A percentile compares a stretch with the other conserved stretches of the same genome.
Evolutionary conservation across 2,113 vertebrate genomes (phyloP).

Genomic region (Alectura lathami): DNA sequence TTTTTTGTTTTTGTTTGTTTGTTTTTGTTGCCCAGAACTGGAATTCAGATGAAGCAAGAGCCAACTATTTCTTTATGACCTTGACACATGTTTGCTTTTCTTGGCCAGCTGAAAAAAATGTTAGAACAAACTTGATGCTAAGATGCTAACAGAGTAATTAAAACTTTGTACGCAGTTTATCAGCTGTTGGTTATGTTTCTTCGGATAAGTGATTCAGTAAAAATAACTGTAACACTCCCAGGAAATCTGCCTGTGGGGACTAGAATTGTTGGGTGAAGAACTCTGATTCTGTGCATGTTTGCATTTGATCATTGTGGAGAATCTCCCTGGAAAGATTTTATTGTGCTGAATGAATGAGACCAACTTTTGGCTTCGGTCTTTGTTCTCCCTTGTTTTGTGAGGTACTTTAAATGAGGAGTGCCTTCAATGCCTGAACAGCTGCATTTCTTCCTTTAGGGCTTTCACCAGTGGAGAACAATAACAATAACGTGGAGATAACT

Average conservation of each 20-base stretch:
- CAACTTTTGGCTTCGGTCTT: slow-evolving; percentile 14
- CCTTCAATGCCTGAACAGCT: neutral
- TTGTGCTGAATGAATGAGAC: neutral
- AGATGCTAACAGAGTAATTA: slow-evolving; percentile 3
- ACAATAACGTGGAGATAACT: neutral
- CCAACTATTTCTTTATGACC: slow-evolving; percentile 8
- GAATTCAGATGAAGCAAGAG: slow-evolving; percentile 45
- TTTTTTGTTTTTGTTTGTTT: neutral
- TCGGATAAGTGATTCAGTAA: neutral
- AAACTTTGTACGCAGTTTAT: neutral
- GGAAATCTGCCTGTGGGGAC: neutral
- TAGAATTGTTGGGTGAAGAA: neutral
- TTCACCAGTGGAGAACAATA: slow-evolving; percentile 6
- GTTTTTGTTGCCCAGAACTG: neutral
- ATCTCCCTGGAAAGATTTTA: neutral
- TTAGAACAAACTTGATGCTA: neutral
- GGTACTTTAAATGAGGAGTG: neutral
- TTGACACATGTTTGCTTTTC: slow-evolving; percentile 47
- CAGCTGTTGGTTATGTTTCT: neutral
- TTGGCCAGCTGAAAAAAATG: slow-evolving; percentile 40
- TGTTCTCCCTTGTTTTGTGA: neutral
- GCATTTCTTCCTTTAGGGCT: neutral
- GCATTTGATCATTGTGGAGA: neutral
- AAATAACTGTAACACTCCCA: neutral
- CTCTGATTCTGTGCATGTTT: neutral